Percentiles rank a stretch among this genome's conserved stretches.
These are phyloP conservation scores for Eupithecia dodoneata DNA, from an alignment of 2,888 invertebrate genomes.

Conservation along the genomic window DNA sequence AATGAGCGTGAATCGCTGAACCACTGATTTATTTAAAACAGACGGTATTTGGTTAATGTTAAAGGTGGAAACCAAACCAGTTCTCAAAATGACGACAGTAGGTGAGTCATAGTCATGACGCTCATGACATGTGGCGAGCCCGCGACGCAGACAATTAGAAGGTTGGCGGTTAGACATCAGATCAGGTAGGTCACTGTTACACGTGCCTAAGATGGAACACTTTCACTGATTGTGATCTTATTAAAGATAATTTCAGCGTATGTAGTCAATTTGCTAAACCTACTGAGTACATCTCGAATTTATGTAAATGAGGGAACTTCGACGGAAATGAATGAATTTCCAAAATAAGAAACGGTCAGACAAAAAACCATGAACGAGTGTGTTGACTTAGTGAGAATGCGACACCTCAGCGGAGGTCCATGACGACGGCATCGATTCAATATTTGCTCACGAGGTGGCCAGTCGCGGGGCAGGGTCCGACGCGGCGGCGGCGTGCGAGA, in stretches of 20 bases:
- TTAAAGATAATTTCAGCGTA: not conserved
- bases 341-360: constrained; percentile 42
- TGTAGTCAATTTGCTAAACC: not conserved
- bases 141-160: constrained; percentile 24
- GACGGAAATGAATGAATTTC: constrained; percentile 55
- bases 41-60: constrained; percentile 30
- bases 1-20: constrained; percentile 16
- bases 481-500: constrained; percentile 52
- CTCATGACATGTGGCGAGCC: constrained; percentile 35
- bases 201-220: not conserved
- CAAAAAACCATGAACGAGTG: constrained; percentile 60
- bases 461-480: constrained; percentile 15
- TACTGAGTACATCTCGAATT: constrained; percentile 22
- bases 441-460: constrained; percentile 68
- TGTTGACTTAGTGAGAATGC: constrained; percentile 60
- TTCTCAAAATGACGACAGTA: constrained; percentile 38
- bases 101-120: constrained; percentile 26
- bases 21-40: constrained; percentile 29
- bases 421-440: constrained; percentile 59
- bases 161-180: constrained; percentile 6
- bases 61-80: constrained; percentile 35
- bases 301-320: constrained; percentile 42
- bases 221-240: not conserved
- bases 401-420: constrained; percentile 74
- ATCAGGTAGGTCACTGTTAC: constrained; percentile 13